A percentile compares a stretch with the other conserved stretches of the same genome.
Evolutionary conservation across 2,888 invertebrate species (phyloP).

Genomic region (Agonopterix subpropinquella): DNA sequence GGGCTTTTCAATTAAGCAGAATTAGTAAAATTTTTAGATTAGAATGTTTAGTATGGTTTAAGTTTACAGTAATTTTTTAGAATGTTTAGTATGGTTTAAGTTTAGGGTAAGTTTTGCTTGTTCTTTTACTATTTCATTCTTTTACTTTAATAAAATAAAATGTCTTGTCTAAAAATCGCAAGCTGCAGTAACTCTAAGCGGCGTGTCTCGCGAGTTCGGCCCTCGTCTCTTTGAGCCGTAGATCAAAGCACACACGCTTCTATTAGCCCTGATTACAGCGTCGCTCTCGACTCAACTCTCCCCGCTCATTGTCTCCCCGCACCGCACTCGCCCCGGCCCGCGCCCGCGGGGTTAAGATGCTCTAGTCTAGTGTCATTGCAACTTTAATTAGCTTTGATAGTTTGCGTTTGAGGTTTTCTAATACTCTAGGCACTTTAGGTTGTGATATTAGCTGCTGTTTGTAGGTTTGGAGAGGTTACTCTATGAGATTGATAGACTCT

Average conservation of each 20-base stretch:
- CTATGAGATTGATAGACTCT: too few relatives aligned
- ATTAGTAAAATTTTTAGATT: too few relatives aligned
- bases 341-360: constrained; percentile 51
- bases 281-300: constrained; percentile 15
- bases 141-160: too few relatives aligned
- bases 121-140: too few relatives aligned
- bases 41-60: too few relatives aligned
- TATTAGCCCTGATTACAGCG: constrained; percentile 72
- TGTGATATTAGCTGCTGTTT: too few relatives aligned
- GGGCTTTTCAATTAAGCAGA: too few relatives aligned
- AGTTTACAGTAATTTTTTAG: too few relatives aligned
- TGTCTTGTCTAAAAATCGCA: constrained; percentile 23
- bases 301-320: constrained; percentile 28
- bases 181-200: constrained; percentile 12
- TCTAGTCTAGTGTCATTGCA: constrained; percentile 61
- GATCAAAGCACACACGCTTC: constrained; percentile 73
- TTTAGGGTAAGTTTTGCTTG: too few relatives aligned
- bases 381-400: constrained; percentile 66
- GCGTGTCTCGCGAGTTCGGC: constrained; percentile 46
- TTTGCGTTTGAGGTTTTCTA: constrained; percentile 5
- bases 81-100: too few relatives aligned
- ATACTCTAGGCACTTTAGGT: neutral
- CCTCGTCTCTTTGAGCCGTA: constrained; percentile 64
- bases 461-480: too few relatives aligned
- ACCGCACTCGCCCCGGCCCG: constrained; percentile 38